Base-by-base conservation (phyloP, 1,140 invertebrate species). In the Drosophila willistoni region DNA sequence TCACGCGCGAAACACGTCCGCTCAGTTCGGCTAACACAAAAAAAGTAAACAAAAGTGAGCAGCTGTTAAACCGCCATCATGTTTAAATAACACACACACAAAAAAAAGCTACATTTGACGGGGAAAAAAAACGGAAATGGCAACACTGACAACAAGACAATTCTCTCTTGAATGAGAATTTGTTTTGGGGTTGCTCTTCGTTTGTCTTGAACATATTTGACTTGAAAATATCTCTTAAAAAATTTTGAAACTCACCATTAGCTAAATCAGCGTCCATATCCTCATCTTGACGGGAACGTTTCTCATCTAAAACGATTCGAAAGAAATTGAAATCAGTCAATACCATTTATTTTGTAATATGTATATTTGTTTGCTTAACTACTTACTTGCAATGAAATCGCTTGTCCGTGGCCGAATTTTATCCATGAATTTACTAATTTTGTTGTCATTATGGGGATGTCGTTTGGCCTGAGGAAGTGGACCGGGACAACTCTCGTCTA, bases 401-500 rank as follows among this genome's bases (percentile, higher is more conserved):
- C 78, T 90, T 83, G 93, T 77, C 54, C 92, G 57, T 80, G 94
- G 94, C 65, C 94, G 93, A 75, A 96, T 96, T 79, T 94, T 94
- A 76, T 96, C 95, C 94, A 96, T 96, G 62, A 96, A 92, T 92
- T 96, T 95, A 71, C 95, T 96, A 74, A 96, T 95, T 66, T 95
- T 92, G 91, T 94, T 95, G 72, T 94, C 94, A 29, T 93, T 93
- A 66, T 94, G 93, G 55, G 82, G 77, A 93, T 94, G 92, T 95
- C 95, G 81, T 95, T 96, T 84, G 6, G 90, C 78, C 94, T 94
- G 91, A 56, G 94, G 93, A 67, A 96, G 93, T 68, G 96, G 96
- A 6, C 97, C 96, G 13, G 96, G 96, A 91, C 97, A 98, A 79
- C 93, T 94, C 92, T 98, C 97, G 75, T 98, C 97, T 64, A 98